Base-by-base conservation (phyloP, 2,113 vertebrate genomes). In the Piaya cayana region DNA sequence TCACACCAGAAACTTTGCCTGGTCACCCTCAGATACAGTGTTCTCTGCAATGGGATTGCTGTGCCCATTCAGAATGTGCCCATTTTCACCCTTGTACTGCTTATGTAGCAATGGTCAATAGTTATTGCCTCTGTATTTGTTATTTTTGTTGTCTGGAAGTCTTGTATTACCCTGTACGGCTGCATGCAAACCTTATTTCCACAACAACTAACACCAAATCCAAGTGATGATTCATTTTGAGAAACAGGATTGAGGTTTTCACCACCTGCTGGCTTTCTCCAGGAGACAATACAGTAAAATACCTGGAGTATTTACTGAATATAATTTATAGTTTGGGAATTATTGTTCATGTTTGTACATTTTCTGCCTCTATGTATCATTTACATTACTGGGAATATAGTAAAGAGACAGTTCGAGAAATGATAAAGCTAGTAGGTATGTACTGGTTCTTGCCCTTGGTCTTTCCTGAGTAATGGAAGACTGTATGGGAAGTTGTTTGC, bases 11-110 rank as follows among this genome's bases (percentile, higher is more conserved):
- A 76, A 1, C 42, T 63, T 39, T 26, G 37, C 7, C 8, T 1
- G 0, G 2, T 49, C 1, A 0, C 11, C 21, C 12, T 9, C 21
- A 32, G 34, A 18, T 67, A 15, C 1, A 1, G 6, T 58, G 32
- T 30, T 85, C 37, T 49, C 20, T 18, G 27, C 18, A 75, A 11
- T 50, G 36, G 75, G 23, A 84, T 26, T 58, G 15, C 7, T 74
- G 19, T 49, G 12, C 21, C 39, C 22, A 49, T 49, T 88, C 29
- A 64, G 26, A 19, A 12, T 4, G 0, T 60, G 34, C 25, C 32
- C 42, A 39, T 67, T 91, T 91, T 69, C 12, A 37, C 23, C 19
- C 17, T 56, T 71, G 17, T 30, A 27, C 19, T 65, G 15, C 6
- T 2, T 6, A 2, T 15, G n/a, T 3, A 60, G 45, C 32, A 86